Evolutionary conservation across 2,113 vertebrate genomes (phyloP).

Genomic region (Eretmochelys imbricata): DNA sequence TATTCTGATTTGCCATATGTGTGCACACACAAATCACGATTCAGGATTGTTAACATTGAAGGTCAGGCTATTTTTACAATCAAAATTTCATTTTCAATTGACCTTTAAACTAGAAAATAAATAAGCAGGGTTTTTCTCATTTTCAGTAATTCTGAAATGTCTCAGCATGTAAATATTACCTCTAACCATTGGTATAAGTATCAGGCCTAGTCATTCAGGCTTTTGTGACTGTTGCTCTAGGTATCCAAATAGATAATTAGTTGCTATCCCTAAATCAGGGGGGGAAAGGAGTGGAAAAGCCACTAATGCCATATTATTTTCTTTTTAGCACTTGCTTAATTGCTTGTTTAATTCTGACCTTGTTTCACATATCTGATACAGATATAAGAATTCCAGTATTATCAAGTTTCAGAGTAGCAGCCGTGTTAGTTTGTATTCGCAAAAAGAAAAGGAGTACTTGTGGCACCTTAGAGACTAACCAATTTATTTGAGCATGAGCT

Average conservation of each 20-base stretch:
- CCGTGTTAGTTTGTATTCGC: no score
- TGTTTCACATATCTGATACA: rapidly evolving
- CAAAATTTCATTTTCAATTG: neutral
- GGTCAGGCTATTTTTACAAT: neutral
- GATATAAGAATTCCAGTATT: neutral
- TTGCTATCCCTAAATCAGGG: neutral
- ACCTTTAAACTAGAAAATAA: neutral
- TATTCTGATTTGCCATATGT: neutral
- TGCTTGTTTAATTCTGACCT: neutral
- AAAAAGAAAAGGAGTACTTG: no score
- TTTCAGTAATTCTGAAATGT: neutral
- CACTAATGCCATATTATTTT: neutral
- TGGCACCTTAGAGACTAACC: no score
- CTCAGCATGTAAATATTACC: neutral
- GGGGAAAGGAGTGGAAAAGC: neutral
- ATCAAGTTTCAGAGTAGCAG: neutral
- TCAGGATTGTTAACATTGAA: rapidly evolving
- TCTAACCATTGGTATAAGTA: neutral
- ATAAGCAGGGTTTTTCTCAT: neutral
- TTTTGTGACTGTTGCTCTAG: neutral
- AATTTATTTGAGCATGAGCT: no score
- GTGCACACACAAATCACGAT: neutral
- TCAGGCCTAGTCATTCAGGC: neutral
- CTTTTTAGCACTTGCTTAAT: neutral
- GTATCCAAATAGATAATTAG: neutral